Evolutionary conservation across 35 echinoderm and acorn worm genomes (phyloP).

Genomic region (Ophioderma brevispina): DNA sequence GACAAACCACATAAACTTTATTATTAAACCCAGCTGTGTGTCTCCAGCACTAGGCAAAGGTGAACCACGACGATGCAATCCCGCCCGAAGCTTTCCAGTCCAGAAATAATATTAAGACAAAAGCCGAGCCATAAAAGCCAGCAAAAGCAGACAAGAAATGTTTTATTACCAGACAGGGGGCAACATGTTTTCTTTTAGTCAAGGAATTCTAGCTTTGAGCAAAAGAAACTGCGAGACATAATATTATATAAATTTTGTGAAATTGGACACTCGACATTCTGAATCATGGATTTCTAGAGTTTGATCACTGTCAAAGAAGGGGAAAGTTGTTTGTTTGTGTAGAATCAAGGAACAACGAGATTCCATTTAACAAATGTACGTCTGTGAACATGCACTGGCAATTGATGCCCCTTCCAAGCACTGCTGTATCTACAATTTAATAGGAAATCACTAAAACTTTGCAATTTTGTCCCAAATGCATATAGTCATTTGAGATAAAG

Average conservation of each 20-base stretch:
- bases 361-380: too few species aligned
- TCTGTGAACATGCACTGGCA: too few species aligned
- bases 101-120: constrained; percentile 1
- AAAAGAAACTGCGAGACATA: not conserved
- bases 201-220: not conserved
- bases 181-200: not conserved
- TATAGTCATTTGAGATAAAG: too few species aligned
- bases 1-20: not conserved
- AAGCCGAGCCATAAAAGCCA: not conserved
- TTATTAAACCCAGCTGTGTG: not conserved
- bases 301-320: too few species aligned
- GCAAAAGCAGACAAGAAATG: not conserved
- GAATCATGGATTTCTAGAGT: not conserved
- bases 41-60: not conserved
- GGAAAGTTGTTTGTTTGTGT: too few species aligned
- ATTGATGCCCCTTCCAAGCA: too few species aligned
- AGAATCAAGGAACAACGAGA: too few species aligned
- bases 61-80: not conserved
- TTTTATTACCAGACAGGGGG: constrained; percentile 5
- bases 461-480: too few species aligned
- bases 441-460: too few species aligned
- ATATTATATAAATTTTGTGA: not conserved
- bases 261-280: not conserved
- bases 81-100: not conserved
- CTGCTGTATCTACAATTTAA: too few species aligned